These are phyloP conservation scores for Pterocles orientalis DNA, from an alignment of 2,113 vertebrate species.

Conservation along the genomic window DNA sequence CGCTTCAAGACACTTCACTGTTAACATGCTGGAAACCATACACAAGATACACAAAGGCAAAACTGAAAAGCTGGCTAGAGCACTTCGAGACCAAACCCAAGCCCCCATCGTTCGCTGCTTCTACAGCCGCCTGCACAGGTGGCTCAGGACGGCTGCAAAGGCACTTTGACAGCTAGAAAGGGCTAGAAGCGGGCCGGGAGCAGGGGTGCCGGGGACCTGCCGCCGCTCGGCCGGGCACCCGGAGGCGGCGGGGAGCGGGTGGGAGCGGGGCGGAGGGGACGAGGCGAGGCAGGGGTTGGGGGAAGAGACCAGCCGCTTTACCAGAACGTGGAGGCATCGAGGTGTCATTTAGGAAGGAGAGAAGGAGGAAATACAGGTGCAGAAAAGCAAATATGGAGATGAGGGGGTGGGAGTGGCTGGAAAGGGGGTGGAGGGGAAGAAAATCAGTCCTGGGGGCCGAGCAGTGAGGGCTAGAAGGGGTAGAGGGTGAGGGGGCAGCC, in stretches of 20 bases:
- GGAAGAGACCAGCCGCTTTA: not conserved
- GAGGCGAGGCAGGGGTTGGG: not conserved
- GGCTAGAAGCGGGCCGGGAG: not conserved
- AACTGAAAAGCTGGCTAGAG: not conserved
- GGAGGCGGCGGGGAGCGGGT: not conserved
- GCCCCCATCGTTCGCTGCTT: not conserved
- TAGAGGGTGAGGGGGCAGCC: too few relatives aligned
- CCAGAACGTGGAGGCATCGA: not conserved
- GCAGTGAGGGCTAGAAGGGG: rapidly evolving
- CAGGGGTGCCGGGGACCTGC: rapidly evolving
- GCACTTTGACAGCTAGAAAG: not conserved
- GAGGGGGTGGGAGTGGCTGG: not conserved
- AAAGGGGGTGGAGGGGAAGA: not conserved
- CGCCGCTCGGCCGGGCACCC: too few relatives aligned
- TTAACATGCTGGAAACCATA: not conserved
- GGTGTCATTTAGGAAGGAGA: not conserved
- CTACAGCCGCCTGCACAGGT: not conserved
- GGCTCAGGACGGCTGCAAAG: not conserved
- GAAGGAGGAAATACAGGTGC: not conserved
- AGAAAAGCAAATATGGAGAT: not conserved
- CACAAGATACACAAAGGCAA: not conserved
- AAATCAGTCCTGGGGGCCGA: not conserved
- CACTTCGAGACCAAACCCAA: not conserved
- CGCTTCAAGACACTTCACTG: rapidly evolving
- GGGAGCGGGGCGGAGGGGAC: not conserved